Evolutionary conservation across 2,797 vertebrate genomes (phyloP), one percentile per base, ranked within the genome.

Genomic region (Pelodytes ibericus): DNA sequence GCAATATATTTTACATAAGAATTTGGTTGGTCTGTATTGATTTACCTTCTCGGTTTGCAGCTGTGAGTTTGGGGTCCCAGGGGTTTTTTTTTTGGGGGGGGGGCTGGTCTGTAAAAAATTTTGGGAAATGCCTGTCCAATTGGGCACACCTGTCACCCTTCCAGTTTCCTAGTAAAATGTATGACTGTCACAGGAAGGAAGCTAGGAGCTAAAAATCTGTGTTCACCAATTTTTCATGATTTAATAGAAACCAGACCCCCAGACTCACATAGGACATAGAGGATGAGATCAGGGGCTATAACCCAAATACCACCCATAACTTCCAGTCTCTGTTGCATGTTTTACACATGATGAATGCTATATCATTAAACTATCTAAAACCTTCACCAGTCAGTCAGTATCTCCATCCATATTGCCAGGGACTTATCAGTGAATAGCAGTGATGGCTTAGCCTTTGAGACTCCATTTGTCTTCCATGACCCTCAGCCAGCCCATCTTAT

Each of bases 161-260:
- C 26, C n/a, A 57, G 68, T 71, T 57, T 44, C 56, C 61, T 60
- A 27, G 51, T 72, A 49, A 56, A 71, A 82, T 66, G 71, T 71
- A 82, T 71, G 67, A 62, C 29, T 64, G 39, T 59, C 67, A 26
- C 74, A 80, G 79, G 81, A 82, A 80, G 79, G 81, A 80, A 80
- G 64, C 67, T 61, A 71, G 74, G 69, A n/a, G 75, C 30, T 65
- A 70, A 77, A n/a, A 74, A 77, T 76, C 29, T 74, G 41, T 61
- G 41, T 61, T 70, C 33, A 66, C 15, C 47, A 29, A 79, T 79
- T 69, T 60, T 67, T 75, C 71, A 59, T 51, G 47, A 67, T 70
- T 78, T 82, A 82, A 82, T 72, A 74, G 47, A 66, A 74, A 78
- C 68, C 81, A 80, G 78, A 80, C 44, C 64, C 36, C 49, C n/a